Conservation (phyloP, 2,888 invertebrate species). For the Palloptera scutellata region DNA sequence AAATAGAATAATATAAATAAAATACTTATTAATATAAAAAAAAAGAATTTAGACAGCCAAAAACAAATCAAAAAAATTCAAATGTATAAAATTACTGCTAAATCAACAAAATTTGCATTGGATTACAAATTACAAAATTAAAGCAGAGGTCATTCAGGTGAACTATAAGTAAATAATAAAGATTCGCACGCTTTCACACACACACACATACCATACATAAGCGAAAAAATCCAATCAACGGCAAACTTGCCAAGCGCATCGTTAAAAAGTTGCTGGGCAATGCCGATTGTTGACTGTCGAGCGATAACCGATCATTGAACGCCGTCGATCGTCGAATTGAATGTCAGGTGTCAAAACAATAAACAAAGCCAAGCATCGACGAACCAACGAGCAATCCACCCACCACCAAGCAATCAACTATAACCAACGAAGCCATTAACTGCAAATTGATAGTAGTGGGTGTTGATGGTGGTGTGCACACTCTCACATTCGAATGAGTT, state of each 20-base stretch:
- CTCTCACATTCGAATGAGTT: slow-evolving; percentile 48
- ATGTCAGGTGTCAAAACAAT: slow-evolving; percentile 32
- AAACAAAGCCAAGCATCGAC: slow-evolving; percentile 32
- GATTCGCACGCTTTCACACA: background rate
- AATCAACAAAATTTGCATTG: no score
- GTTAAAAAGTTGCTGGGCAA: no score
- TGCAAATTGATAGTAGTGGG: slow-evolving; percentile 1
- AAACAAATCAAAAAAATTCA: no score
- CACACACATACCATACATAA: background rate
- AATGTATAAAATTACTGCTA: no score
- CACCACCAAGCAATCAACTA: slow-evolving; percentile 22
- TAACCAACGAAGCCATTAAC: slow-evolving; percentile 3
- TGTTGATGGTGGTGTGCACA: slow-evolving; percentile 8
- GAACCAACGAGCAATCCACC: slow-evolving; percentile 27
- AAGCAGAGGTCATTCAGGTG: no score
- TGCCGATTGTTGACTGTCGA: background rate
- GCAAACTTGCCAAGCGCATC: no score
- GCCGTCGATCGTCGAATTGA: background rate
- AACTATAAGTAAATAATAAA: no score
- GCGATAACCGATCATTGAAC: background rate
- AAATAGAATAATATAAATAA: no score
- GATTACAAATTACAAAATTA: no score
- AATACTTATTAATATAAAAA: no score
- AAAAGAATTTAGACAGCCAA: no score
- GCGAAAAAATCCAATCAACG: background rate